A percentile compares a stretch with the other conserved stretches of the same genome.
Evolutionary conservation across 2,113 vertebrate species (phyloP).

Genomic region (Plecturocebus donacophilus): DNA sequence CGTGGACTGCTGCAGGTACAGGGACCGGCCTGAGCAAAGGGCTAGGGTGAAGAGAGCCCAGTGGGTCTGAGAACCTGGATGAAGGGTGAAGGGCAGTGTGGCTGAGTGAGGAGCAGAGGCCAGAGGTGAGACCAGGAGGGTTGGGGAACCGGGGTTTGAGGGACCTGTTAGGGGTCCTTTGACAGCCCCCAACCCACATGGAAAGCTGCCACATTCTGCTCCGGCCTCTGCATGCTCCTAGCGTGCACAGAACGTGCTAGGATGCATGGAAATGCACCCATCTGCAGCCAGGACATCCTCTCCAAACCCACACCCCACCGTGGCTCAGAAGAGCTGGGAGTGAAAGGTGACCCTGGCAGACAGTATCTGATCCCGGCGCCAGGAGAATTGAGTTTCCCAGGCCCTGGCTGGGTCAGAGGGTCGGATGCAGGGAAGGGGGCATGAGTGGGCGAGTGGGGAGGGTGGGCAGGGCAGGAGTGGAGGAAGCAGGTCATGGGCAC

Average conservation of each 20-base stretch:
- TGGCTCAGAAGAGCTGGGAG: not conserved
- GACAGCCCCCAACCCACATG: not conserved
- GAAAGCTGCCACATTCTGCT: not conserved
- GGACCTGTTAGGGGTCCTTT: not conserved
- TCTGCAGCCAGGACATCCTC: not conserved
- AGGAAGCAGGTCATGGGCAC: not conserved
- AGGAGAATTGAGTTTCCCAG: slow-evolving; percentile 37
- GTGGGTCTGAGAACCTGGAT: not conserved
- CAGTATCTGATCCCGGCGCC: slow-evolving; percentile 47
- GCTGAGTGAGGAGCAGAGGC: not conserved
- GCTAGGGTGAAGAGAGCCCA: not conserved
- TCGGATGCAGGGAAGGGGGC: not conserved
- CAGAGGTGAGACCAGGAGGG: not conserved
- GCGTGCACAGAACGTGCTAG: no score
- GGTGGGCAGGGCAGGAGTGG: not conserved
- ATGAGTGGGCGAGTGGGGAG: rapidly evolving
- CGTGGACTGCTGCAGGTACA: not conserved
- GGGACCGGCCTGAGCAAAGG: not conserved
- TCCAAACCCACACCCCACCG: not conserved
- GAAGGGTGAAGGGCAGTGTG: not conserved
- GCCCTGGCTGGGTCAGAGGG: slow-evolving; percentile 11
- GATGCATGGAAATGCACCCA: not conserved
- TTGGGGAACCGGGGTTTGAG: not conserved
- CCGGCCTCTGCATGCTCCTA: not conserved
- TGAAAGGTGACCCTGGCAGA: slow-evolving; percentile 69